Evolutionary conservation across 2,113 vertebrate genomes (phyloP), one percentile per base, ranked within the genome.

Genomic region (Apodemus sylvaticus): DNA sequence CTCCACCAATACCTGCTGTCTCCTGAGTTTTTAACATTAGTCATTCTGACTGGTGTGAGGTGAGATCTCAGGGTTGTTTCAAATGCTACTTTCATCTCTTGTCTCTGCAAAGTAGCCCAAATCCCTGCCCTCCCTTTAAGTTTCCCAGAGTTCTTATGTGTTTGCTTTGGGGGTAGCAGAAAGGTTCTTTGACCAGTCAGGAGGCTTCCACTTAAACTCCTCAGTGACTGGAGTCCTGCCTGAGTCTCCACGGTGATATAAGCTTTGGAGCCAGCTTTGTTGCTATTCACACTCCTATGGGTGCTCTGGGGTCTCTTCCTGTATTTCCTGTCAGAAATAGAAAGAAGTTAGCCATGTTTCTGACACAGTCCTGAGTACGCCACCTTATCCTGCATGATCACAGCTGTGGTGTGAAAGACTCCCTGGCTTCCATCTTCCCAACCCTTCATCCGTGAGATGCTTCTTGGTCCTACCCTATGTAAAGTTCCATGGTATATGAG

Each of bases 251-350:
- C 79, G 16, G 34, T 12, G 9, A 53, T 31, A 11, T 39, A 36
- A 20, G 60, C 39, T 39, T 71, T 42, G 26, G 11, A 81, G 73
- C 29, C 55, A 82, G 20, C 1, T 24, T 71, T n/a, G 5, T n/a
- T 3, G 2, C 88, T 66, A 34, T 0, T 7, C 3, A 45, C 4
- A 7, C 4, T 76, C 58, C 77, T 39, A 0, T 12, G 34, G 64
- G 10, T 66, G 19, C 26, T 55, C 62, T 2, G 10, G 7, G 34
- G 48, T 7, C n/a, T 31, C 22, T 77, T 14, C 1, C 48, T 48
- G 53, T 66, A 71, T 39, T 7, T n/a, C 11, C n/a, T n/a, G n/a
- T n/a, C 42, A 48, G 16, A 71, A 85, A n/a, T 5, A 82, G 20
- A 53, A 5, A 7, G 16, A 55, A 82, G 42, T 4, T 16, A 22